A percentile compares a stretch with the other conserved stretches of the same genome.
phyloP scores from a whole-genome alignment of 2,113 vertebrate genomes.

The Trematomus loennbergii region DNA sequence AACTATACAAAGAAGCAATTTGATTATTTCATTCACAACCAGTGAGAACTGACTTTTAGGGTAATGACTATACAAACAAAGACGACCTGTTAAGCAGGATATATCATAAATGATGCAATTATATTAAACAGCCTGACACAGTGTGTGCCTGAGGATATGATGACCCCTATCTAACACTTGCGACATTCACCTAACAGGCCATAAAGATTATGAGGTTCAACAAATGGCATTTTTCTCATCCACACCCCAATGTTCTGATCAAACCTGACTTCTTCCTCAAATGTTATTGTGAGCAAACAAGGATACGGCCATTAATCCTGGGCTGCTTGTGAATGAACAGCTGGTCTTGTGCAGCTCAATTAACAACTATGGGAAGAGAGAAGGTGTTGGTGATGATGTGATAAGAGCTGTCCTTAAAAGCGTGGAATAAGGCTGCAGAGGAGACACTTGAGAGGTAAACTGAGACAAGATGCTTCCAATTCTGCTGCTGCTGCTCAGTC shows the following conservation, averaged over 20 bases:
- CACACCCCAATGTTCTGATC: neutral
- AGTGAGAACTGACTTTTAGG: neutral
- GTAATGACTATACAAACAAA: neutral
- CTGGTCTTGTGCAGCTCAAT: neutral
- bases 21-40: neutral
- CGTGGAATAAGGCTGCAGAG: neutral
- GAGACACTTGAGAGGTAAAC: constrained; percentile 37
- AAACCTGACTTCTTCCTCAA: neutral
- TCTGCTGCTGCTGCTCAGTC: constrained; percentile 60
- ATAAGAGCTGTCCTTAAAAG: constrained; percentile 73
- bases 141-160: neutral
- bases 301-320: neutral
- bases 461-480: constrained; percentile 45
- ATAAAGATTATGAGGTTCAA: constrained; percentile 4
- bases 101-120: neutral
- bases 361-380: constrained; percentile 42
- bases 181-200: neutral
- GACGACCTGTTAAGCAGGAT: neutral
- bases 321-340: neutral
- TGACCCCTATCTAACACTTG: neutral
- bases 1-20: neutral
- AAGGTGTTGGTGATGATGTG: constrained; percentile 52
- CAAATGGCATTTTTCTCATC: constrained; percentile 59
- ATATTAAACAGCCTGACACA: neutral
- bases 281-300: constrained; percentile 43